These are phyloP conservation scores for Sepioteuthis lessoniana DNA, from an alignment of 2,888 invertebrate genomes.

Conservation along the genomic window DNA sequence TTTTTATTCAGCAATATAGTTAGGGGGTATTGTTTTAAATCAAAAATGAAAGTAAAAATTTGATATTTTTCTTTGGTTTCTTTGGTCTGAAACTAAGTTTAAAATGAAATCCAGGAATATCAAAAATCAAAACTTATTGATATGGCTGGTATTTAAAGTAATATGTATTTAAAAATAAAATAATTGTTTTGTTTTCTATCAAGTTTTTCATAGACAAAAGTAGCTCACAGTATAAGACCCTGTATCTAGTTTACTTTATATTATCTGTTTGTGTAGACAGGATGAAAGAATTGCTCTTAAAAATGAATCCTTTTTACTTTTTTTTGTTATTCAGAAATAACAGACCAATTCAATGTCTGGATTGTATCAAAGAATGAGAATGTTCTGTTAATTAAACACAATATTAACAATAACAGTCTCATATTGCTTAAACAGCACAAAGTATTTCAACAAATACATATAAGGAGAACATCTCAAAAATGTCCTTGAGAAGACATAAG, in stretches of 20 bases:
- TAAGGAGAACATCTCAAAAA: not conserved
- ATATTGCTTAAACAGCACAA: not conserved
- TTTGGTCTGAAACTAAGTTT: no score
- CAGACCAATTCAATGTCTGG: not conserved
- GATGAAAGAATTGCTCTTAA: not conserved
- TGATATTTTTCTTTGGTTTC: no score
- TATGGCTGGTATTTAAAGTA: not conserved
- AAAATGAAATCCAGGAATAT: no score
- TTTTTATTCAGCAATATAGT: no score
- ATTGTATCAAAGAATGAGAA: not conserved
- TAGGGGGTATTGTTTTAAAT: no score
- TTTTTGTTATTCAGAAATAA: not conserved
- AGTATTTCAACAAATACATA: not conserved
- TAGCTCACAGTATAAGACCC: not conserved
- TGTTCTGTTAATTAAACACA: not conserved
- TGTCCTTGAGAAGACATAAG: conserved; percentile 9
- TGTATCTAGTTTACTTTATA: not conserved
- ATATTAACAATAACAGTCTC: conserved; percentile 2
- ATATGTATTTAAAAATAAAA: not conserved
- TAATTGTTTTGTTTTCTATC: not conserved
- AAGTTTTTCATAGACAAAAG: not conserved
- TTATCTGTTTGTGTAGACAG: not conserved
- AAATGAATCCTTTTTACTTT: not conserved
- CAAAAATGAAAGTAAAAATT: no score
- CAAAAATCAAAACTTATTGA: not conserved